A percentile compares a stretch with the other conserved stretches of the same genome.
phyloP scores from a whole-genome alignment of 2,888 invertebrate genomes.

The Bursaphelenchus okinawaensis region DNA sequence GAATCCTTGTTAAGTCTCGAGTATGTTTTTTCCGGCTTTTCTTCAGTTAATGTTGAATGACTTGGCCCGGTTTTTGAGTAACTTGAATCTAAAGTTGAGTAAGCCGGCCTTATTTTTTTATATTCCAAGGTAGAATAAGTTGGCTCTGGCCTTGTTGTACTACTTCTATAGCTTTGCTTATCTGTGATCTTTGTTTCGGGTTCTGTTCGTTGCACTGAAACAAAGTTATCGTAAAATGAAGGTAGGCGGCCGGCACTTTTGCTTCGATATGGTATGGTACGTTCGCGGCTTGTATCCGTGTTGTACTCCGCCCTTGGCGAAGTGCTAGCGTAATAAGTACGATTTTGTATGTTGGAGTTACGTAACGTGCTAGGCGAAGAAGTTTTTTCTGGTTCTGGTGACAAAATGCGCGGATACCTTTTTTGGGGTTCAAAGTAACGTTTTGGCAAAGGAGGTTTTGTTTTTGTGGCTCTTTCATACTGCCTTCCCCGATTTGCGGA shows the following conservation, averaged over 20 bases:
- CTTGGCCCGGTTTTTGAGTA: too few species aligned
- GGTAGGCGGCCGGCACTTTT: slow-evolving; percentile 13
- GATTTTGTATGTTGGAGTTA: slow-evolving; percentile 31
- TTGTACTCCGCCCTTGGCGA: background rate
- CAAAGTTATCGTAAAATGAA: slow-evolving; percentile 29
- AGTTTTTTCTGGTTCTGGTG: slow-evolving; percentile 26
- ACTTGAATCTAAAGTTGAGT: too few species aligned
- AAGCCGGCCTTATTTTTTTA: too few species aligned
- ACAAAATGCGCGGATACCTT: slow-evolving; percentile 24
- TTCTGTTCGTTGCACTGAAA: too few species aligned
- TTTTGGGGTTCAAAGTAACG: slow-evolving; percentile 22
- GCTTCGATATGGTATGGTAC: slow-evolving; percentile 14
- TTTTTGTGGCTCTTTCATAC: slow-evolving; percentile 2
- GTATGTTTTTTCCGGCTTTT: too few species aligned
- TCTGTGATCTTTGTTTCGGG: too few species aligned
- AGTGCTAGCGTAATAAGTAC: slow-evolving; percentile 18
- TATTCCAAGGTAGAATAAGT: too few species aligned
- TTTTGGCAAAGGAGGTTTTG: slow-evolving; percentile 20
- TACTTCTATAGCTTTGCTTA: too few species aligned
- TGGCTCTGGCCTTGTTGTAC: too few species aligned
- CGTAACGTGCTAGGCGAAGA: slow-evolving; percentile 15
- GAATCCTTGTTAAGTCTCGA: too few species aligned
- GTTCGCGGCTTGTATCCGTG: background rate
- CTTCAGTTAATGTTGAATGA: too few species aligned
- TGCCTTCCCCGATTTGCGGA: background rate